Evolutionary conservation across 2,797 vertebrate genomes (phyloP).

Genomic region (Aplochiton taeniatus): DNA sequence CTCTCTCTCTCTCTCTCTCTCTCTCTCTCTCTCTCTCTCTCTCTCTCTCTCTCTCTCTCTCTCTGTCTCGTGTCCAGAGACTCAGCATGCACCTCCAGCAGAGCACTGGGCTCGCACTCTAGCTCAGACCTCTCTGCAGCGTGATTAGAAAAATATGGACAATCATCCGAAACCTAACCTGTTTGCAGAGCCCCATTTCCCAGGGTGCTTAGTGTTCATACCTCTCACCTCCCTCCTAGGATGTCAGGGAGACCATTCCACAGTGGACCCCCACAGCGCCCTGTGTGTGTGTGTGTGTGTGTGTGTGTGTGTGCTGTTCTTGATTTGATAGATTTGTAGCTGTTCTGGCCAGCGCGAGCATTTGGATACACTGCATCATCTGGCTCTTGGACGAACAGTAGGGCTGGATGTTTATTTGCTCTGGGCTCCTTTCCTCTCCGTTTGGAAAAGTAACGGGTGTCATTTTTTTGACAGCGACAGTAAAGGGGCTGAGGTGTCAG

Average conservation of each 20-base stretch:
- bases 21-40: background rate
- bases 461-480: background rate
- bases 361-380: no score
- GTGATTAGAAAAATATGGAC: slow-evolving; percentile 1
- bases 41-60: background rate
- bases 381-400: no score
- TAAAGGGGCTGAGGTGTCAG: background rate
- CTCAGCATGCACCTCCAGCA: background rate
- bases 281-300: background rate
- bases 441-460: background rate
- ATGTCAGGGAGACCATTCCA: background rate
- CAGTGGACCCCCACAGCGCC: background rate
- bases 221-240: background rate
- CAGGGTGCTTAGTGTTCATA: background rate
- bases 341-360: no score
- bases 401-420: no score
- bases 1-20: no score
- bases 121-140: background rate
- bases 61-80: background rate
- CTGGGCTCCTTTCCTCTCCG: no score
- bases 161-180: slow-evolving; percentile 1
- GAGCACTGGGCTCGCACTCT: background rate
- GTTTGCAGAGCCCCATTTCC: background rate
- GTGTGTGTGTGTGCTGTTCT: no score
- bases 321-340: no score